phyloP scores from a whole-genome alignment of 2,797 vertebrate species.

The Cuculus canorus region DNA sequence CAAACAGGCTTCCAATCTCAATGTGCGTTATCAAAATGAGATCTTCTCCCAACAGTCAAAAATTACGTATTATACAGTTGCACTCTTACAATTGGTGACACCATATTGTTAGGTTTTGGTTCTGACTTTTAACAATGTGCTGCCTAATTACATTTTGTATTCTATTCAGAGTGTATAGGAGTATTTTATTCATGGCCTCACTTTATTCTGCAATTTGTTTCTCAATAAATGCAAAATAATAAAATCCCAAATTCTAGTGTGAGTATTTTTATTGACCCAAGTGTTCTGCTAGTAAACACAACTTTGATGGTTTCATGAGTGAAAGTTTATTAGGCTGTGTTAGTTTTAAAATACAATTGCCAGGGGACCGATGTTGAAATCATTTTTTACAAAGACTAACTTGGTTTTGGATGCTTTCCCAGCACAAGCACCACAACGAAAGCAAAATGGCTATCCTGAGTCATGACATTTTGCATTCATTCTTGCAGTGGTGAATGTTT shows the following conservation, averaged over 20 bases:
- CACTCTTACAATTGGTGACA: slow-evolving; percentile 70
- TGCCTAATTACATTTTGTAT: slow-evolving; percentile 77
- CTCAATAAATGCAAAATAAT: slow-evolving; percentile 74
- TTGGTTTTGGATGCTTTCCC: slow-evolving; percentile 52
- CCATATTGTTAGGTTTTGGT: slow-evolving; percentile 71
- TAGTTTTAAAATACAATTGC: slow-evolving; percentile 68
- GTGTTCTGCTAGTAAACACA: slow-evolving; percentile 64
- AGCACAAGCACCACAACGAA: slow-evolving; percentile 23
- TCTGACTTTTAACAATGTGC: slow-evolving; percentile 78
- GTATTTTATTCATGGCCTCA: slow-evolving; percentile 66
- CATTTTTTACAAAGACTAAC: slow-evolving; percentile 59
- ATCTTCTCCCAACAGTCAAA: slow-evolving; percentile 79
- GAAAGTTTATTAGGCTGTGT: slow-evolving; percentile 68
- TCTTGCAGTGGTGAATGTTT: background rate
- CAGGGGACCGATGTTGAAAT: slow-evolving; percentile 52
- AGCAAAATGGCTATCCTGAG: slow-evolving; percentile 20
- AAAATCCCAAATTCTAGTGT: slow-evolving; percentile 62
- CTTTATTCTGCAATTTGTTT: slow-evolving; percentile 75
- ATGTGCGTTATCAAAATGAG: slow-evolving; percentile 80
- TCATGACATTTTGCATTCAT: background rate
- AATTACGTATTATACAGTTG: slow-evolving; percentile 76
- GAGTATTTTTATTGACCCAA: slow-evolving; percentile 68
- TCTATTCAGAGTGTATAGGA: slow-evolving; percentile 56
- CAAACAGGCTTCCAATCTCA: slow-evolving; percentile 72
- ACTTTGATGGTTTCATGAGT: slow-evolving; percentile 62